phyloP scores from a whole-genome alignment of 53 echinoderm and acorn worm genomes.

The Pentamera pediparva region DNA sequence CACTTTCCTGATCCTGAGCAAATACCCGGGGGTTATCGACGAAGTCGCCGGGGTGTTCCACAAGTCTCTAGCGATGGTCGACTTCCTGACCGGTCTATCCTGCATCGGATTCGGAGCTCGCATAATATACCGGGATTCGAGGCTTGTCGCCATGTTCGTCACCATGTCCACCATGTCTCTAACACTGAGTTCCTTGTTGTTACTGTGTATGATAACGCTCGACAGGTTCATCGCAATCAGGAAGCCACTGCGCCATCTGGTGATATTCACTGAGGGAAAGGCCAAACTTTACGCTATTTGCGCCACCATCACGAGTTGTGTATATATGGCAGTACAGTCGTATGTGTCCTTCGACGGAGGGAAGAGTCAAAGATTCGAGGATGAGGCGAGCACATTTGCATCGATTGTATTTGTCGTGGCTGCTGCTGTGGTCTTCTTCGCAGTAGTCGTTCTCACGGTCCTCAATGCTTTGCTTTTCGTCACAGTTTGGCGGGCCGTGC shows the following conservation, averaged over 20 bases:
- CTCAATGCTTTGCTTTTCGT: no score
- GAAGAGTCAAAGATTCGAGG: not conserved
- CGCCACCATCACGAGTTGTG: not conserved
- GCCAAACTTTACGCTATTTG: not conserved
- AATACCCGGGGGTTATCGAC: not conserved
- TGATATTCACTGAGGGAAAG: not conserved
- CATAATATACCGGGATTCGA: no score
- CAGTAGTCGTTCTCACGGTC: not conserved
- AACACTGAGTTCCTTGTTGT: not conserved
- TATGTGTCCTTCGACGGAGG: not conserved
- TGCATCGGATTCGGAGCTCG: not conserved
- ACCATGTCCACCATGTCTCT: slow-evolving; percentile 19
- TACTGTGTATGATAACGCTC: not conserved
- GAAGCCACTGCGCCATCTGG: not conserved
- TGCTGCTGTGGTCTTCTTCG: not conserved
- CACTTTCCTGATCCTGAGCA: not conserved
- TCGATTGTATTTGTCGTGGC: not conserved
- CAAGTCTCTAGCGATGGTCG: slow-evolving; percentile 6
- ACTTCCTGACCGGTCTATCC: not conserved
- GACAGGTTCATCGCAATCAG: slow-evolving; percentile 3
- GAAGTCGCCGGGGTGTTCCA: not conserved
- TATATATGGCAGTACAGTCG: not conserved
- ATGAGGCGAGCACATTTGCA: no score
- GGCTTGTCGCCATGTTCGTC: not conserved
- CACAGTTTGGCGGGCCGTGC: no score